Evolutionary conservation across 2,888 invertebrate species (phyloP).

Genomic region (Dendrolimus houi): DNA sequence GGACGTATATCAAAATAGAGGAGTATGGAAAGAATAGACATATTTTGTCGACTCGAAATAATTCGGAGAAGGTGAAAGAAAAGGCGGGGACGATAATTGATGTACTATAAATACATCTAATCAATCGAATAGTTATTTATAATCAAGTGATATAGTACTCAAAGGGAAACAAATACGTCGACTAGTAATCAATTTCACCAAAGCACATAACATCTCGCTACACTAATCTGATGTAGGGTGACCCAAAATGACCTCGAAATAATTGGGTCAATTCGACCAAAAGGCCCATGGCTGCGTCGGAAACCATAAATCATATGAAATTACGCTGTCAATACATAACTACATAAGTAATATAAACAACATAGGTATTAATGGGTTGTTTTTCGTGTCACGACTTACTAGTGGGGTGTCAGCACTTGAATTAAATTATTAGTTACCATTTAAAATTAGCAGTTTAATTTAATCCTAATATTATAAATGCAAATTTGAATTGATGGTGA

Average conservation of each 20-base stretch:
- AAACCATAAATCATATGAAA: constrained; percentile 38
- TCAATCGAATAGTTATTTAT: no score
- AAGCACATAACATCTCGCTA: no score
- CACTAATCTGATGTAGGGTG: background rate
- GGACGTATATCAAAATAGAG: no score
- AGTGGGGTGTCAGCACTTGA: constrained; percentile 12
- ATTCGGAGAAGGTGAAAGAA: no score
- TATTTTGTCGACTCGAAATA: no score
- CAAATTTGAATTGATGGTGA: no score
- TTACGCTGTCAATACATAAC: constrained; percentile 33
- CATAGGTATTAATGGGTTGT: constrained; percentile 10
- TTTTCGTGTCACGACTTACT: constrained; percentile 13
- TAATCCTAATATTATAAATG: background rate
- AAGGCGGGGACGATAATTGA: no score
- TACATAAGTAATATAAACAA: constrained; percentile 10
- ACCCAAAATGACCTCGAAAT: constrained; percentile 17
- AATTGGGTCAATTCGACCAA: constrained; percentile 26
- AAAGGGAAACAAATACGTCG: no score
- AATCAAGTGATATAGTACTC: no score
- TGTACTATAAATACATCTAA: no score
- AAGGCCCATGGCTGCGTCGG: constrained; percentile 10
- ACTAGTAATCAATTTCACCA: no score
- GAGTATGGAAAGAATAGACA: no score
- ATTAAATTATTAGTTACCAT: constrained; percentile 16
- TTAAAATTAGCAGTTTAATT: constrained; percentile 14